Conservation (phyloP, 2,113 vertebrate species). For the Nibea albiflora region DNA sequence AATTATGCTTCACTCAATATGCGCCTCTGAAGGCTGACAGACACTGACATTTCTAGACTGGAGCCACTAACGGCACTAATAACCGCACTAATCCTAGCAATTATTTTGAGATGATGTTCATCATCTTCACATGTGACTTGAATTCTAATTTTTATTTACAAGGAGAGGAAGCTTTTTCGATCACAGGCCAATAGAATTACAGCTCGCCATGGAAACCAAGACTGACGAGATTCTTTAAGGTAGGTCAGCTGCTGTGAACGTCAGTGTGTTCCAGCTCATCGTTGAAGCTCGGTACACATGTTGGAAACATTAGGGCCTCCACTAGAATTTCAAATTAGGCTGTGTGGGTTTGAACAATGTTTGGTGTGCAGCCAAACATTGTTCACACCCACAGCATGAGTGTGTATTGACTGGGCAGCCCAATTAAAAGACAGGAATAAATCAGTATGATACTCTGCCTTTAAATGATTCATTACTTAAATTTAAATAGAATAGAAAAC, state of each 20-base stretch:
- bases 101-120: slow-evolving; percentile 23
- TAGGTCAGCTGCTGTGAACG: slow-evolving; percentile 5
- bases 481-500: neutral
- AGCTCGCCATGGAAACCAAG: neutral
- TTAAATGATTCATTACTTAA: neutral
- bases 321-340: neutral
- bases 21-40: neutral
- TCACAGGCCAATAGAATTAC: slow-evolving; percentile 3
- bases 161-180: slow-evolving; percentile 9
- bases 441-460: neutral
- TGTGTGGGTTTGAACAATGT: neutral
- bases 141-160: slow-evolving; percentile 9
- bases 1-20: slow-evolving; percentile 32
- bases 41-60: slow-evolving; percentile 27
- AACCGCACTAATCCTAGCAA: slow-evolving; percentile 9
- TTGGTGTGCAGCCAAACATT: neutral
- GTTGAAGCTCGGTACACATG: neutral
- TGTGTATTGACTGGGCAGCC: neutral
- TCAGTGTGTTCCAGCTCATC: neutral
- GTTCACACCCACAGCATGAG: neutral
- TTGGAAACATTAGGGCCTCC: neutral
- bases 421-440: too few relatives aligned
- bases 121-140: slow-evolving; percentile 16
- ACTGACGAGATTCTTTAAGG: neutral
- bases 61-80: neutral